Conservation (phyloP, 1,140 invertebrate species). For the Diprion similis region DNA sequence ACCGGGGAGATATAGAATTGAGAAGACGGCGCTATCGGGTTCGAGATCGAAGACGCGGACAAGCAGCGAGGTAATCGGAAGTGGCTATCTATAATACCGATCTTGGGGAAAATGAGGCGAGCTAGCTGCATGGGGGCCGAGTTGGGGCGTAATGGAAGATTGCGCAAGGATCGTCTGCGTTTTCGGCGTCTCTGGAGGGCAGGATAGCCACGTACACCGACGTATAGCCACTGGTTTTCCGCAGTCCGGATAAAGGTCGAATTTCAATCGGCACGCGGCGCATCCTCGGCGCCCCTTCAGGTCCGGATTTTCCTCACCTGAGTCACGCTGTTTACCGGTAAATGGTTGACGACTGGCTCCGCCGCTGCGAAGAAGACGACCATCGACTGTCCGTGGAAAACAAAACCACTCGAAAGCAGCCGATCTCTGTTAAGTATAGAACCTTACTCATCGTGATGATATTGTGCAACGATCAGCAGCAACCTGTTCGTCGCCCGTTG, state of each 20-base stretch:
- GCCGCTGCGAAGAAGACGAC: too few relatives aligned
- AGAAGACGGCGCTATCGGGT: neutral
- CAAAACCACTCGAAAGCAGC: too few relatives aligned
- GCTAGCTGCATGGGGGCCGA: too few relatives aligned
- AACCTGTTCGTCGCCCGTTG: conserved; percentile 1
- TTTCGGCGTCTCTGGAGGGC: too few relatives aligned
- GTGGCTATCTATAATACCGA: neutral
- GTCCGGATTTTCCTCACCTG: neutral
- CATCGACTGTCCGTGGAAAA: too few relatives aligned
- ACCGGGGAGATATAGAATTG: neutral
- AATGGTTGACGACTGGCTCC: neutral
- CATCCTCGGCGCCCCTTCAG: neutral
- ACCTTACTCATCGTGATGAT: neutral
- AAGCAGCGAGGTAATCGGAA: neutral
- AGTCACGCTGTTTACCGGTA: neutral
- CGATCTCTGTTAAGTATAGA: too few relatives aligned
- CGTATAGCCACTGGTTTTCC: neutral
- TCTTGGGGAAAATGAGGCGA: neutral
- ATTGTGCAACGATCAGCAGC: neutral
- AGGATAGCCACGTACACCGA: too few relatives aligned
- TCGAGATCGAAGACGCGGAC: neutral
- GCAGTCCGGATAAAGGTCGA: neutral
- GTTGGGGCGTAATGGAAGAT: too few relatives aligned
- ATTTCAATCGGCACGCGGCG: neutral
- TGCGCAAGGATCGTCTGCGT: too few relatives aligned